Conservation (phyloP, 2,113 vertebrate genomes). For the Epinephelus cyanopodus region DNA sequence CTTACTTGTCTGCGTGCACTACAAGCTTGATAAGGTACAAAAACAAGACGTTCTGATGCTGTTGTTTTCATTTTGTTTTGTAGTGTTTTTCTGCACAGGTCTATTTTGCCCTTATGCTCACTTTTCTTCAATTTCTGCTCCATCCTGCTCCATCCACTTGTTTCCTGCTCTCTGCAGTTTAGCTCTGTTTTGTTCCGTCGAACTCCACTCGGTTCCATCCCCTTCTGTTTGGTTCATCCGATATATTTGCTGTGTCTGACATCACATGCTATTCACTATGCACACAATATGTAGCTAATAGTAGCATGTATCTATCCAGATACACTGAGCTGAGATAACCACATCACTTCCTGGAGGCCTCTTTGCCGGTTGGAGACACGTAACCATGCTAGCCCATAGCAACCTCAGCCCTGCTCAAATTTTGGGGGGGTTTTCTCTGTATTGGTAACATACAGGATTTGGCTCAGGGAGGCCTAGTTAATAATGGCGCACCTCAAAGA, state of each 20-base stretch:
- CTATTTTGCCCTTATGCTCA: neutral
- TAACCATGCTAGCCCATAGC: too few species aligned
- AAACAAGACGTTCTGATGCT: constrained; percentile 30
- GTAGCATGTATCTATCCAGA: too few species aligned
- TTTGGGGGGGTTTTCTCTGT: too few species aligned
- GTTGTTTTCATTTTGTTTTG: constrained; percentile 4
- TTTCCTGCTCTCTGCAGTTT: neutral
- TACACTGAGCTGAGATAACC: too few species aligned
- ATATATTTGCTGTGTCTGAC: neutral
- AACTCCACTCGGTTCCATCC: neutral
- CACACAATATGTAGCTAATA: too few species aligned
- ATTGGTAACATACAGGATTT: too few species aligned
- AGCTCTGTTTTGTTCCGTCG: neutral
- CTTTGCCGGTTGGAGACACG: too few species aligned
- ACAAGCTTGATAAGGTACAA: constrained; percentile 11
- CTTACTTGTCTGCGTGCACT: neutral
- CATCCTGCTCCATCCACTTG: neutral
- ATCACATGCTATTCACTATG: too few species aligned
- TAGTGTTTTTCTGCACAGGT: neutral
- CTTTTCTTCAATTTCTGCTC: neutral
- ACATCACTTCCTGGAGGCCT: too few species aligned
- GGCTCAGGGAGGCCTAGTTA: too few species aligned
- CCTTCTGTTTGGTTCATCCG: neutral
- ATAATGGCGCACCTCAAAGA: too few species aligned
- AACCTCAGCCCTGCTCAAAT: too few species aligned